These are phyloP conservation scores for Paramacrobiotus metropolitanus DNA, from an alignment of 1,140 invertebrate species.

Conservation along the genomic window DNA sequence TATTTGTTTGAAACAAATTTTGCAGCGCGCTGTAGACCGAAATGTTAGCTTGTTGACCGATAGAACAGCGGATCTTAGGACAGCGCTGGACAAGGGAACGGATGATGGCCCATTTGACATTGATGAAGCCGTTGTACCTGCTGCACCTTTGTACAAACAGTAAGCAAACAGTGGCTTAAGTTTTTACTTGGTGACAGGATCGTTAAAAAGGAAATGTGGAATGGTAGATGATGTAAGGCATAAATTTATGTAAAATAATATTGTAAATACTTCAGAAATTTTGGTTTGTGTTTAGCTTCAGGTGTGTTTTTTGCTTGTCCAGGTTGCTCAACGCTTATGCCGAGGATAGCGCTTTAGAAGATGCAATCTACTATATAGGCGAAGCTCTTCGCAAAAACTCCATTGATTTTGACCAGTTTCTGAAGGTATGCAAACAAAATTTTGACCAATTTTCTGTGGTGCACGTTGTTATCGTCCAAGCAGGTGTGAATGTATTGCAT, in stretches of 20 bases:
- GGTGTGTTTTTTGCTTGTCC: no score
- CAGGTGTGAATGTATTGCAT: no score
- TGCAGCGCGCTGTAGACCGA: constrained; percentile 45
- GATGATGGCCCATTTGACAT: constrained; percentile 53
- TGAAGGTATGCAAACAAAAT: constrained; percentile 44
- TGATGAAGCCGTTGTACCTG: constrained; percentile 87
- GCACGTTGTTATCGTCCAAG: no score
- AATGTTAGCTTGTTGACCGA: constrained; percentile 57
- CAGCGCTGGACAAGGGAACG: constrained; percentile 47
- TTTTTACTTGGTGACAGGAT: no score
- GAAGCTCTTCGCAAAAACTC: constrained; percentile 73
- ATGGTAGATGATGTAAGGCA: no score
- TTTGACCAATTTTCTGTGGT: no score
- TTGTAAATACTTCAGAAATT: no score
- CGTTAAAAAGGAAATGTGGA: no score
- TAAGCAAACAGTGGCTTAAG: constrained; percentile 15
- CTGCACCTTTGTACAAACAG: constrained; percentile 85
- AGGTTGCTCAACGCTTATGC: constrained; percentile 81
- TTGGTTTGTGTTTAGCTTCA: constrained; percentile 1
- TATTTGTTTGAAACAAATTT: constrained; percentile 5
- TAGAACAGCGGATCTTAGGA: constrained; percentile 61
- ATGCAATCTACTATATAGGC: constrained; percentile 95
- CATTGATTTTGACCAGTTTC: constrained; percentile 80
- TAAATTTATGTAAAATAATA: no score
- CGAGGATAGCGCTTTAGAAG: constrained; percentile 89